Evolutionary conservation across 2,113 vertebrate species (phyloP), one percentile per base, ranked within the genome.

Genomic region (Rhynchomys soricoides): DNA sequence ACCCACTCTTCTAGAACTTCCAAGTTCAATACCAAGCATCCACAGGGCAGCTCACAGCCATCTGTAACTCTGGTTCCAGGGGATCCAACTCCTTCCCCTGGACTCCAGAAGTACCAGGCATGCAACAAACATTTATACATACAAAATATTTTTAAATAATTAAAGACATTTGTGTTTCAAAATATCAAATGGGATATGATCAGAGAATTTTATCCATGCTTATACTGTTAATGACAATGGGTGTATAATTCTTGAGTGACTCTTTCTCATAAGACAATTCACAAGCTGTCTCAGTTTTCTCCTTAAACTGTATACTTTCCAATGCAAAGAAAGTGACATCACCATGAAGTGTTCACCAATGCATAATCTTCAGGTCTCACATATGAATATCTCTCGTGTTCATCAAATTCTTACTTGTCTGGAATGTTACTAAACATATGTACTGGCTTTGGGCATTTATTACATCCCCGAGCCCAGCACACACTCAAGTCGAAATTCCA

Each of bases 401-500:
- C 94, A 45, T n/a, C 6, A 77, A 90, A 66, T 45, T 85, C 81
- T 37, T 34, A 12, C 37, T 87, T 55, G 77, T 45, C 40, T 59
- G 68, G 19, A 43, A 64, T 89, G 83, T 86, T 50, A 78, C 48
- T 73, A 93, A 92, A 83, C 57, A 86, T 1, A 29, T 13, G 19
- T 17, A 52, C 8, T 11, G 7, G 9, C 3, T 50, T 15, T 75
- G 79, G 71, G n/a, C 43, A n/a, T 90, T 90, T 64, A 62, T 52
- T 70, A 66, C 13, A 82, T 89, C 66, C 43, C 64, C 34, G 59
- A 96, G 50, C 19, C 70, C 55, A 16, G 48, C 0, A 24, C 0
- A 16, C 4, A 21, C 62, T 37, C 29, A 94, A 89, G 57, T 93
- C 57, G 86, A 93, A 89, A 95, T 87, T 96, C 91, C 37, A 89